Evolutionary conservation across 1,140 invertebrate genomes (phyloP).

Genomic region (Caenorhabditis latens): DNA sequence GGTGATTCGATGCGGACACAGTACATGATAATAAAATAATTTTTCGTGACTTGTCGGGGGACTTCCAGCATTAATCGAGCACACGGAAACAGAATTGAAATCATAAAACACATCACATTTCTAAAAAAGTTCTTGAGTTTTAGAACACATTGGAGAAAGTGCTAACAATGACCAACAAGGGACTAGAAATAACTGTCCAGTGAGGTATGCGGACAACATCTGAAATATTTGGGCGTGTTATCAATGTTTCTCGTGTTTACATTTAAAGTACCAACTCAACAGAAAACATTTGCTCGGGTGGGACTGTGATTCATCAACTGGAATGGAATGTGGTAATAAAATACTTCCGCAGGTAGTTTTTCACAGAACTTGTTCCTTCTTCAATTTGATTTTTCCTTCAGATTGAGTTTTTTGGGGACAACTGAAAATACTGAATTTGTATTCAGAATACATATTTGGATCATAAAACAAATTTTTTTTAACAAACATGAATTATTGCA

Average conservation of each 20-base stretch:
- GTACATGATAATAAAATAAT: conserved; percentile 27
- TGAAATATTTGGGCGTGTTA: too few relatives aligned
- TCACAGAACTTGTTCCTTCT: neutral
- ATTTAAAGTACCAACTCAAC: neutral
- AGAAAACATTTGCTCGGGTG: neutral
- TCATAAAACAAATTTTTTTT: too few relatives aligned
- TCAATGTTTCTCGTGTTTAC: too few relatives aligned
- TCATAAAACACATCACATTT: conserved; percentile 11
- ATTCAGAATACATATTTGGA: too few relatives aligned
- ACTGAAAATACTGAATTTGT: too few relatives aligned
- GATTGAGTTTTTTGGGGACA: too few relatives aligned
- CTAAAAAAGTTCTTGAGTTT: neutral
- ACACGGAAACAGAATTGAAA: neutral
- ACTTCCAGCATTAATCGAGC: conserved; percentile 3
- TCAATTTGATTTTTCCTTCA: too few relatives aligned
- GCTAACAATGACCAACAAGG: too few relatives aligned
- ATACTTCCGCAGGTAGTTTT: neutral
- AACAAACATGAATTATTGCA: neutral
- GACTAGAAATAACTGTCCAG: too few relatives aligned
- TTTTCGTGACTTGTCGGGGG: conserved; percentile 26
- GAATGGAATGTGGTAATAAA: neutral
- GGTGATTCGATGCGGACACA: conserved; percentile 24
- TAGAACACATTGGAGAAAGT: too few relatives aligned
- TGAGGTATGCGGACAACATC: too few relatives aligned
- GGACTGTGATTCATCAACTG: neutral